Evolutionary conservation across 2,113 vertebrate species (phyloP).

Genomic region (Taurulus bubalis): DNA sequence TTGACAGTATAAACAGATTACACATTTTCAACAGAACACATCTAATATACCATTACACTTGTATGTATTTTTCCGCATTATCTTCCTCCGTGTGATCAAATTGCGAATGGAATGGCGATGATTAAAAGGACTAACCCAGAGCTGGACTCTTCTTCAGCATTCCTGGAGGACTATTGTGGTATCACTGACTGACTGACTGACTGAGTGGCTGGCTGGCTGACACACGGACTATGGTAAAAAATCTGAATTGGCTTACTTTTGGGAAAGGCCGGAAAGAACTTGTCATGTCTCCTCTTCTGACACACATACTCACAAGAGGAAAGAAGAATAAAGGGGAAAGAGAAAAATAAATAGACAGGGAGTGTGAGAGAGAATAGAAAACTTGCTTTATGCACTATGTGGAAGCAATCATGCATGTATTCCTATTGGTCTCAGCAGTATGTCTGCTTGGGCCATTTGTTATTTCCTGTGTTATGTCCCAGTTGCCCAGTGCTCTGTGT

Average conservation of each 20-base stretch:
- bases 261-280: slow-evolving; percentile 74
- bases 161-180: slow-evolving; percentile 63
- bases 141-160: slow-evolving; percentile 53
- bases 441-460: slow-evolving; percentile 50
- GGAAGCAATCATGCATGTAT: slow-evolving; percentile 48
- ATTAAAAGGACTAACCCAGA: slow-evolving; percentile 43
- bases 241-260: slow-evolving; percentile 64
- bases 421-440: slow-evolving; percentile 31
- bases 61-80: slow-evolving; percentile 45
- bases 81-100: slow-evolving; percentile 25
- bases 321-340: slow-evolving; percentile 16
- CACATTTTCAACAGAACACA: slow-evolving; percentile 46
- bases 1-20: slow-evolving; percentile 51
- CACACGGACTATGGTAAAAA: slow-evolving; percentile 66
- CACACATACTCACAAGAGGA: slow-evolving; percentile 67
- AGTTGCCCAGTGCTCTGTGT: slow-evolving; percentile 38
- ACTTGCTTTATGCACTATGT: slow-evolving; percentile 35
- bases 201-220: slow-evolving; percentile 58
- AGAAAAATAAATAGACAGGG: slow-evolving; percentile 14
- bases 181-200: slow-evolving; percentile 61
- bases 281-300: slow-evolving; percentile 73
- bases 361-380: slow-evolving; percentile 46
- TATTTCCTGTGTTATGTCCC: slow-evolving; percentile 44
- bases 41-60: slow-evolving; percentile 31
- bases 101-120: slow-evolving; percentile 50